Evolutionary conservation across 2,113 vertebrate genomes (phyloP).

Genomic region (Pseudorasbora parva): DNA sequence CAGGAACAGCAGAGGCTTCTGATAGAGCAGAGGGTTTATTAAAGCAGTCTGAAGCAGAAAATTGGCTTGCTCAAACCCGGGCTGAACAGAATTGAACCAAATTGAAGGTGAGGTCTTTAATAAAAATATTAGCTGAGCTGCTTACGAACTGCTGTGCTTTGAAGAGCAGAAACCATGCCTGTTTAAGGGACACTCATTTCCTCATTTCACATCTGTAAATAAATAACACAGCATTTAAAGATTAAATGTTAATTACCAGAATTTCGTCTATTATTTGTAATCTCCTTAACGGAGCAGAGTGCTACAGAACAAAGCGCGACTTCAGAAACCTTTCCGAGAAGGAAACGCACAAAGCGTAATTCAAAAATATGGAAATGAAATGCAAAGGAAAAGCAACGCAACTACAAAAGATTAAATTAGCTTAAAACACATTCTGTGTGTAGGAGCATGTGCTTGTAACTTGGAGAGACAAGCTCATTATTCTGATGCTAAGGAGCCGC

Average conservation of each 20-base stretch:
- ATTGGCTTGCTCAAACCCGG: constrained; percentile 70
- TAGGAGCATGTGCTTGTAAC: constrained; percentile 31
- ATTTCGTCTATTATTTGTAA: constrained; percentile 72
- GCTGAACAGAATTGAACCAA: constrained; percentile 70
- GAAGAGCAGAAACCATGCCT: constrained; percentile 31
- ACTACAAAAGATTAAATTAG: constrained; percentile 62
- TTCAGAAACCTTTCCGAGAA: constrained; percentile 62
- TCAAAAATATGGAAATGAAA: constrained; percentile 65
- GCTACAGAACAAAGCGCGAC: constrained; percentile 65
- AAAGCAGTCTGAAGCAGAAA: constrained; percentile 79
- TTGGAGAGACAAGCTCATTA: constrained; percentile 47
- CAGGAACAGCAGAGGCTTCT: constrained; percentile 68
- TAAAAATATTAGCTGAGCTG: constrained; percentile 75
- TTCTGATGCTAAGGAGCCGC: constrained; percentile 20
- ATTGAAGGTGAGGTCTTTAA: constrained; percentile 76
- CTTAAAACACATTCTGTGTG: constrained; percentile 26
- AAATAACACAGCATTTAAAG: constrained; percentile 69
- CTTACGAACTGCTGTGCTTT: constrained; percentile 58
- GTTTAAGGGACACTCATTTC: constrained; percentile 51
- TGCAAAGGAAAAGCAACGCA: constrained; percentile 60
- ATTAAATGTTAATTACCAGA: constrained; percentile 75
- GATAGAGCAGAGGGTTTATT: constrained; percentile 74
- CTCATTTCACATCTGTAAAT: constrained; percentile 60
- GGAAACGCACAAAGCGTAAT: constrained; percentile 60
- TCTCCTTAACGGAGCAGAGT: constrained; percentile 63